Base-by-base conservation (phyloP, 2,113 vertebrate species). In the Syrmaticus mikado region DNA sequence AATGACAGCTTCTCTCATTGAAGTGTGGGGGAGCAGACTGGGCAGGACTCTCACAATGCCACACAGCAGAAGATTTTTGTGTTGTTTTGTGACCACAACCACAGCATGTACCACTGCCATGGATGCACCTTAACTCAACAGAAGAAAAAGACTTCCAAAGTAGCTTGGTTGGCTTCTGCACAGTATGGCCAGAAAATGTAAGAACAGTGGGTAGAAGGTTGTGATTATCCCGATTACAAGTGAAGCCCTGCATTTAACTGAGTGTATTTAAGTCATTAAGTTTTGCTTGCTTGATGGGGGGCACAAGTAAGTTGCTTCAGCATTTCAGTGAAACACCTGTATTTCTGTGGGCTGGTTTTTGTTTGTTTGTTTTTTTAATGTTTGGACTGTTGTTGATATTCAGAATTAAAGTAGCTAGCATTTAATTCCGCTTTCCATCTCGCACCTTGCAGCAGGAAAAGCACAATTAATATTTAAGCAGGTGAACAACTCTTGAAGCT, bases 1-100 rank as follows among this genome's bases (percentile, higher is more conserved):
- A 61, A 40, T 14, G 11, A 16, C 32, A 27, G 15, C 43, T 38
- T 34, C 11, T 0, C 50, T 32, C 6, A 0, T 12, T 0, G 2
- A 16, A 40, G 36, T 22, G 3, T 22, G 9, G 15, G 18, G 55
- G 58, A 48, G 6, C 4, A 32, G 43, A 41, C 82, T 38, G 30
- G 30, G 24, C 19, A 64, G 52, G 36, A 27, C 24, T 68, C 60
- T 68, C 15, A 4, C 41, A 50, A 6, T 27, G 25, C 14, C 27
- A 53, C 14, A 28, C 25, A 28, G 27, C 14, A 27, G 50, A 52
- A 16, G 25, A 28, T 40, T 77, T 55, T 78, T 58, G n/a, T 82
- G 71, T 13, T 82, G 71, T 13, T 60, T 72, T 74, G 19, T 70
- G 71, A 53, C 48, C 64, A 43, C 28, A 45, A 53, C 30, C 3